Percentiles rank a stretch among this genome's conserved stretches.
These are phyloP conservation scores for Alcis repandata DNA, from an alignment of 2,888 invertebrate species.

Conservation along the genomic window DNA sequence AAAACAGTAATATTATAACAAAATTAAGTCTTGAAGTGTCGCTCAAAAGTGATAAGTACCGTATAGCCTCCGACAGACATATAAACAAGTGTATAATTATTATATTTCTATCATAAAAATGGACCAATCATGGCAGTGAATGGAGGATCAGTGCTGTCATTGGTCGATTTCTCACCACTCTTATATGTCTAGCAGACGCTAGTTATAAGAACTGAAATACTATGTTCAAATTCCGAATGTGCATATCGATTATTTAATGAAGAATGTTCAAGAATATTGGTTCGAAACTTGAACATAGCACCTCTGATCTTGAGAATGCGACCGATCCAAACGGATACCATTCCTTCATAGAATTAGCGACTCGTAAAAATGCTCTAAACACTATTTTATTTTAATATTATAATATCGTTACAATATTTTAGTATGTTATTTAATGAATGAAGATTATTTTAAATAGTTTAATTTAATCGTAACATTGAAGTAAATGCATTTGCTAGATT, in stretches of 20 bases:
- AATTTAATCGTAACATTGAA: conserved; percentile 53
- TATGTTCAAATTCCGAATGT: conserved; percentile 69
- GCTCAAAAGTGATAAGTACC: conserved; percentile 82
- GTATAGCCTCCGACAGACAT: conserved; percentile 85
- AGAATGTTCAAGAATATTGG: conserved; percentile 35
- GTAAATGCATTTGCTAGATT: conserved; percentile 49
- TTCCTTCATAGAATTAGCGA: conserved; percentile 85
- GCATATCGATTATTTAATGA: conserved; percentile 31
- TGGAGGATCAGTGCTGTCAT: conserved; percentile 80
- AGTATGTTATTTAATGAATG: conserved; percentile 69
- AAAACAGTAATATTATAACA: conserved; percentile 72
- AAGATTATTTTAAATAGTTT: conserved; percentile 72
- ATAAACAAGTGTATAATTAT: conserved; percentile 82
- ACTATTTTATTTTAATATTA: conserved; percentile 69
- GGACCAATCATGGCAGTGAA: conserved; percentile 86
- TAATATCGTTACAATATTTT: conserved; percentile 72
- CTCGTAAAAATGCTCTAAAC: conserved; percentile 79
- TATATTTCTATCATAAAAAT: conserved; percentile 79
- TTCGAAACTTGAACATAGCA: conserved; percentile 71
- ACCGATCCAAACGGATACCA: conserved; percentile 76
- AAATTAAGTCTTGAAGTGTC: conserved; percentile 83
- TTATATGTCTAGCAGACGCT: conserved; percentile 84
- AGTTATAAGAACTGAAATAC: conserved; percentile 75
- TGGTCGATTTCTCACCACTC: conserved; percentile 77
- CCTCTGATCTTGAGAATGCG: conserved; percentile 83